Evolutionary conservation across 1,140 invertebrate species (phyloP), one percentile per base, ranked within the genome.

Genomic region (Globodera rostochiensis): DNA sequence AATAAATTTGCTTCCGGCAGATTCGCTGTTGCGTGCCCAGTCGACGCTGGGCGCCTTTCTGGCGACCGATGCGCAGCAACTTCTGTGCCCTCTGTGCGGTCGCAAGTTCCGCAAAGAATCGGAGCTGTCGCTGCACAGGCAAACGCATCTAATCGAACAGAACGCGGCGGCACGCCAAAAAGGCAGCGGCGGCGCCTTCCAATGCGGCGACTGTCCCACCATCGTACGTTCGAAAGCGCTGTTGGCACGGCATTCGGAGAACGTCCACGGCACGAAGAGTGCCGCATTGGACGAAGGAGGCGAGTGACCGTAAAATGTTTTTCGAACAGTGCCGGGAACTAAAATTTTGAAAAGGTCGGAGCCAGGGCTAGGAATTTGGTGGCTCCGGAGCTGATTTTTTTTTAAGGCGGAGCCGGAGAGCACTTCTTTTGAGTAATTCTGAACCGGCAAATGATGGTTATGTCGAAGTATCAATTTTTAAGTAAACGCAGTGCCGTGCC

Each of bases 101-200:
- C 83, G 84, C 3, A 85, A 88, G 46, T 89, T 89, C 77, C 84
- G 87, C 8, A 89, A 89, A 80, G 77, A 81, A 57, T 79, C 79
- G 13, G 88, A 90, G 7, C 75, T 88, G n/a, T 74, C 66, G 46
- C 74, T 88, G 13, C 88, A 89, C 80, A 80, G 80, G 46, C 83
- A 88, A 60, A 90, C 88, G 13, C 88, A 89, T 79, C 76, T 85
- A 19, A 84, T 89, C 57, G 88, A 90, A 73, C 82, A 83, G 49
- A 82, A 90, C 13, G 82, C 83, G 60, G 83, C 85, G 67, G 67
- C 86, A 2, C 53, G 67, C 69, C 50, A 75, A 19, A 67, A 78
- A 50, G 36, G 21, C 25, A 15, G 15, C 15, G 66, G 45, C 66
- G 66, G 66, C 46, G 77, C 67, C 25, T 87, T 74, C 75, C 80